These are phyloP conservation scores for Papilio elwesi DNA, from an alignment of 2,888 invertebrate genomes.

Conservation along the genomic window DNA sequence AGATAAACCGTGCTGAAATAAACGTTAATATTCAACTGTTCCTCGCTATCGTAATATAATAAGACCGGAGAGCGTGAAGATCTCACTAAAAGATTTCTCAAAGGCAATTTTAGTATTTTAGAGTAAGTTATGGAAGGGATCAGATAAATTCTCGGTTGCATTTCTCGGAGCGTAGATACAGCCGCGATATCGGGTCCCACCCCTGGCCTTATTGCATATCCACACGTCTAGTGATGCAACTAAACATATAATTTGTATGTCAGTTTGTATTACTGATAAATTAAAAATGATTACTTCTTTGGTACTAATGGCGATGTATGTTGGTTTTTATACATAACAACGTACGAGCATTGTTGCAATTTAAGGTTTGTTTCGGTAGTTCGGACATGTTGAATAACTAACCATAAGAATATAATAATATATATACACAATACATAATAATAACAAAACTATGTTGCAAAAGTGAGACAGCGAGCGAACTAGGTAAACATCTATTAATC, in stretches of 20 bases:
- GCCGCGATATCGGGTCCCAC: constrained; percentile 62
- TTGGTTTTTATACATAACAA: too few species aligned
- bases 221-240: constrained; percentile 21
- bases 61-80: constrained; percentile 80
- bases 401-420: too few species aligned
- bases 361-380: too few species aligned
- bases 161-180: constrained; percentile 73
- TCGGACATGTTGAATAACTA: too few species aligned
- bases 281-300: background rate
- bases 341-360: too few species aligned
- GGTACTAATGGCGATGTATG: background rate
- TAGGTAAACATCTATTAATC: too few species aligned
- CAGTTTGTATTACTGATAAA: constrained; percentile 7
- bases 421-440: too few species aligned
- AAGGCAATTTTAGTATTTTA: constrained; percentile 81
- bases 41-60: constrained; percentile 82
- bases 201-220: constrained; percentile 50
- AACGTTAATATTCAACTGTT: constrained; percentile 74
- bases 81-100: constrained; percentile 76
- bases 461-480: too few species aligned
- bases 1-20: constrained; percentile 49
- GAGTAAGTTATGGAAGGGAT: constrained; percentile 79
- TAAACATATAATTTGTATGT: constrained; percentile 18
- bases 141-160: constrained; percentile 76
- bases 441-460: too few species aligned